Conservation (phyloP, 2,888 invertebrate species). For the Apotomis capreana region DNA sequence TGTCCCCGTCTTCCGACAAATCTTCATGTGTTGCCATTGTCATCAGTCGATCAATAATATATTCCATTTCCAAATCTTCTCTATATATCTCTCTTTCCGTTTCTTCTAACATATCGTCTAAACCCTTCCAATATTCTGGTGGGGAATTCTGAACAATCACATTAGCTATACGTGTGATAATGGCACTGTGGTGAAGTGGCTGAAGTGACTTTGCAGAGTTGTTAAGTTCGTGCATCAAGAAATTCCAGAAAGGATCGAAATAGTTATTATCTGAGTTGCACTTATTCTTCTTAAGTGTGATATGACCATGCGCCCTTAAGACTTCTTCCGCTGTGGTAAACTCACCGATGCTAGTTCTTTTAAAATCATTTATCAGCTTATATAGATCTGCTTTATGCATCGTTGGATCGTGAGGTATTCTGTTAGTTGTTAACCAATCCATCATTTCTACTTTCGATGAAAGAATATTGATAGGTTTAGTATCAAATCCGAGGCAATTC, state of each 20-base stretch:
- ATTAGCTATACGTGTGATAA: neutral
- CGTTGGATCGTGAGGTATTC: slow-evolving; percentile 20
- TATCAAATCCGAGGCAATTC: neutral
- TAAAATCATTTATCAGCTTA: slow-evolving; percentile 15
- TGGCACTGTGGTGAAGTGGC: neutral
- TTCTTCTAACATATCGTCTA: slow-evolving; percentile 4
- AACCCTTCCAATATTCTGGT: slow-evolving; percentile 24
- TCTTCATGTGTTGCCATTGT: neutral
- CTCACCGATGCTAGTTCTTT: neutral
- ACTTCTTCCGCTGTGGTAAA: neutral
- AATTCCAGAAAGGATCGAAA: slow-evolving; percentile 26
- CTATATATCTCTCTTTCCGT: slow-evolving; percentile 1
- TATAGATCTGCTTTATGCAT: slow-evolving; percentile 31
- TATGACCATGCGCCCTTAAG: slow-evolving; percentile 15
- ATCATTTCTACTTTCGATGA: slow-evolving; percentile 27
- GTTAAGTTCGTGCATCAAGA: neutral
- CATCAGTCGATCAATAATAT: slow-evolving; percentile 34
- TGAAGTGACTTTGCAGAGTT: too few species aligned
- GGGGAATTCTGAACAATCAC: neutral
- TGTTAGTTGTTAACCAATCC: slow-evolving; percentile 17
- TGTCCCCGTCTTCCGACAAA: slow-evolving; percentile 8
- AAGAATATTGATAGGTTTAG: neutral
- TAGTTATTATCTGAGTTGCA: slow-evolving; percentile 14
- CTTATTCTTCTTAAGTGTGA: neutral
- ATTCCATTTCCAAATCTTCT: slow-evolving; percentile 32